Base-by-base conservation (phyloP, 2,113 vertebrate genomes). In the Thryonomys swinderianus region DNA sequence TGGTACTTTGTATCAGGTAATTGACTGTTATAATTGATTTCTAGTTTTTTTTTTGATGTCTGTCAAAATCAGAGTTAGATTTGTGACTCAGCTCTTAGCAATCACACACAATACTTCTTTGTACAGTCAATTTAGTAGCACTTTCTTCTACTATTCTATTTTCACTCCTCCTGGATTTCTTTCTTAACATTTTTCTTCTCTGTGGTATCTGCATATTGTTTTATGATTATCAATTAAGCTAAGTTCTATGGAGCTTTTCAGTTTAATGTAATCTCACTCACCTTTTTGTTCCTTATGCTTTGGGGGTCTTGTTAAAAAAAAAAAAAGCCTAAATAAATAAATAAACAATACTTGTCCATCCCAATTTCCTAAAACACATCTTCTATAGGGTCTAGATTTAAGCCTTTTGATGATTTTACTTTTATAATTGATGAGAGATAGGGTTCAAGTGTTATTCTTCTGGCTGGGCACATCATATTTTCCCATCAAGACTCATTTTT, bases 11-110 rank as follows among this genome's bases (percentile, higher is more conserved):
- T 88, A 45, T 88, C 76, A 87, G 18, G 48, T 34, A 55, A 18
- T 34, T 48, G 21, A 48, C 53, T 82, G 17, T 74, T 90, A 1
- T 55, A 12, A 85, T 66, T 42, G 16, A 71, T 64, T 93, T 95
- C 53, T 84, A n/a, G n/a, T 32, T 89, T 64, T 94, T 82, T 45
- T 34, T 73, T 89, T 74, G 16, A 57, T 93, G 7, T 82, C 53
- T 37, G 27, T 9, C 62, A 84, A 88, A 73, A 78, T 61, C 57
- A 20, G 40, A 64, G 45, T 16, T 88, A 25, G 90, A 94, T 92
- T 85, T 92, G 6, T 82, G n/a, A 55, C 14, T 18, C 9, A 67
- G 4, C 4, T 48, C 23, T 40, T 78, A 61, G 32, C 48, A 80
- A 62, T 66, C 82, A 30, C 7, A 25, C 13, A 61, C 30, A 92